phyloP scores from a whole-genome alignment of 2,888 invertebrate species.

The Zeuzera pyrina region DNA sequence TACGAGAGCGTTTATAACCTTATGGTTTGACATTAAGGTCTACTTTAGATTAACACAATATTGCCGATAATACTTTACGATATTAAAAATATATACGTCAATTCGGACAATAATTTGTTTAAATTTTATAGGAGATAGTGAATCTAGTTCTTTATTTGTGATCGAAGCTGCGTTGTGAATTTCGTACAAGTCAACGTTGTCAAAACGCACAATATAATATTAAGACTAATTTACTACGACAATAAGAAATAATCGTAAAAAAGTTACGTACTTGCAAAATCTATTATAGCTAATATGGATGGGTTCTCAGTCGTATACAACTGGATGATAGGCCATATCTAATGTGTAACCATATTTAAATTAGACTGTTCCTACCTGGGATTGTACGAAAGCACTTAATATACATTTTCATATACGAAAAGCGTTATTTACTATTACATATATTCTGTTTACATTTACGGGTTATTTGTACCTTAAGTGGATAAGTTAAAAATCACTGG shows the following conservation, averaged over 20 bases:
- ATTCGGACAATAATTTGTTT: too few relatives aligned
- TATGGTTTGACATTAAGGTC: too few relatives aligned
- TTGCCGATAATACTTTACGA: too few relatives aligned
- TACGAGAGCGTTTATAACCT: too few relatives aligned
- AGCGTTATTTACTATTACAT: conserved; percentile 18
- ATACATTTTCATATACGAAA: conserved; percentile 18
- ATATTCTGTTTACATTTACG: conserved; percentile 31
- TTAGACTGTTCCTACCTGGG: conserved; percentile 17
- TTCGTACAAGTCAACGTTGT: background rate
- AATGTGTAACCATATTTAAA: conserved; percentile 18
- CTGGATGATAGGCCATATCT: conserved; percentile 28
- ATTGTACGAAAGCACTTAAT: conserved; percentile 29
- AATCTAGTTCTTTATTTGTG: too few relatives aligned
- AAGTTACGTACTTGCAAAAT: background rate
- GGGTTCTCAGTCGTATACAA: conserved; percentile 10
- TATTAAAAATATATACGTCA: too few relatives aligned
- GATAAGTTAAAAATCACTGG: too few relatives aligned
- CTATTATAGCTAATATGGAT: background rate
- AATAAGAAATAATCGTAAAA: too few relatives aligned
- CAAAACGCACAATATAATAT: too few relatives aligned
- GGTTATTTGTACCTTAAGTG: conserved; percentile 53
- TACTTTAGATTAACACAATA: too few relatives aligned
- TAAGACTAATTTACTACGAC: background rate
- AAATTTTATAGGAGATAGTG: too few relatives aligned
- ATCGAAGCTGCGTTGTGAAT: background rate